Percentiles rank a stretch among this genome's conserved stretches.
Evolutionary conservation across 1,140 invertebrate species (phyloP).

Genomic region (Agraylea sexmaculata): DNA sequence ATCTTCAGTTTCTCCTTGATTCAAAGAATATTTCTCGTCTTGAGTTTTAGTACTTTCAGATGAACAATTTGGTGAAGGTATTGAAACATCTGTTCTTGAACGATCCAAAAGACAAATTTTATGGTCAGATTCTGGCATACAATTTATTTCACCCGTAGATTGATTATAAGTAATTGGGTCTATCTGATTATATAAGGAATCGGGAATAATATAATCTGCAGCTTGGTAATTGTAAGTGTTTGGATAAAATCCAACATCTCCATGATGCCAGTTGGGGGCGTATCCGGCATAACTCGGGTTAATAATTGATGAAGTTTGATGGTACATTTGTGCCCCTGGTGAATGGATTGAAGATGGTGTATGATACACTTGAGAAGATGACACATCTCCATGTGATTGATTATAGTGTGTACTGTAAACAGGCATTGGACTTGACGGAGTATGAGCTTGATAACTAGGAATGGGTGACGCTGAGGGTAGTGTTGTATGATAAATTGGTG

Average conservation of each 20-base stretch:
- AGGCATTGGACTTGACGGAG: constrained; percentile 12
- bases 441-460: constrained; percentile 22
- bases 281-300: constrained; percentile 16
- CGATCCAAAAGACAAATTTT: constrained; percentile 16
- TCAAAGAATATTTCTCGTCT: constrained; percentile 14
- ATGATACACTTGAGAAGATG: constrained; percentile 10
- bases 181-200: constrained; percentile 19
- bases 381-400: constrained; percentile 5
- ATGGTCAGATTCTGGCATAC: constrained; percentile 7
- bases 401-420: constrained; percentile 6
- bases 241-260: constrained; percentile 16
- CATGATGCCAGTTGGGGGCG: constrained; percentile 18
- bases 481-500: constrained; percentile 32
- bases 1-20: constrained; percentile 12
- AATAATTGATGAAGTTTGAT: constrained; percentile 14
- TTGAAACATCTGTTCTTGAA: not conserved
- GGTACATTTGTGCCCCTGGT: constrained; percentile 15
- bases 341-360: constrained; percentile 11
- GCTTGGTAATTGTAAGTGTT: constrained; percentile 19
- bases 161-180: constrained; percentile 15
- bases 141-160: constrained; percentile 12
- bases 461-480: constrained; percentile 30
- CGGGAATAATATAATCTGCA: constrained; percentile 18
- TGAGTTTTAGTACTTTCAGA: not conserved
- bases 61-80: constrained; percentile 3